phyloP scores from a whole-genome alignment of 2,888 invertebrate species.

The Acheta domesticus region DNA sequence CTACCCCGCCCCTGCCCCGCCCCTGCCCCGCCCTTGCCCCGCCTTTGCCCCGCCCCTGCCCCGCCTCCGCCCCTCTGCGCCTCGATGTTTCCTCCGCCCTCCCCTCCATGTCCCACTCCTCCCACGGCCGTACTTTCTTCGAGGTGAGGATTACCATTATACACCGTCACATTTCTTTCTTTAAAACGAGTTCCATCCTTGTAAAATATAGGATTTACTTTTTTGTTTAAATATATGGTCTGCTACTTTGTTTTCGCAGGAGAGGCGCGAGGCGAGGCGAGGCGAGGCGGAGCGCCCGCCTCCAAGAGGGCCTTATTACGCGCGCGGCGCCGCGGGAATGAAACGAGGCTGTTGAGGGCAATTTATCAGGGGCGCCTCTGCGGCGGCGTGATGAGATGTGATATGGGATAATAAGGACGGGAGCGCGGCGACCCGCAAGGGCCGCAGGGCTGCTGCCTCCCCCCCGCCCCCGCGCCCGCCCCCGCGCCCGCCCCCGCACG shows the following conservation, averaged over 20 bases:
- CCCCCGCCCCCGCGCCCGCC: background rate
- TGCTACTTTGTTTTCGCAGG: background rate
- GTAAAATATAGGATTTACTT: constrained; percentile 11
- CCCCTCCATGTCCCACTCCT: background rate
- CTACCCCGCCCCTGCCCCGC: background rate
- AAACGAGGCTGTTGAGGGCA: constrained; percentile 9
- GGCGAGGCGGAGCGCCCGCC: background rate
- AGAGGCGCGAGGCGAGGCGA: too few relatives aligned
- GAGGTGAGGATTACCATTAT: constrained; percentile 18
- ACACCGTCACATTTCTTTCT: constrained; percentile 18
- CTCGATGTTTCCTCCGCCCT: background rate
- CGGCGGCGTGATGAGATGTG: constrained; percentile 4
- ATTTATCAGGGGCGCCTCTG: background rate
- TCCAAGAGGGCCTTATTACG: constrained; percentile 18
- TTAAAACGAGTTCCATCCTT: constrained; percentile 2
- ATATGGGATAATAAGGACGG: constrained; percentile 18
- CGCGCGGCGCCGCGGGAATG: background rate
- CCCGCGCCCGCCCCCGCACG: background rate
- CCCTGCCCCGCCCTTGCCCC: background rate
- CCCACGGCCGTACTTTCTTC: background rate
- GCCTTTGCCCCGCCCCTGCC: background rate
- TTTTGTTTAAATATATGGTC: constrained; percentile 18
- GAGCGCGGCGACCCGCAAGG: background rate
- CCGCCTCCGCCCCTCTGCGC: background rate
- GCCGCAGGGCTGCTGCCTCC: background rate